These are phyloP conservation scores for Pogoniulus pusillus DNA, from an alignment of 2,797 vertebrate species.

Conservation along the genomic window DNA sequence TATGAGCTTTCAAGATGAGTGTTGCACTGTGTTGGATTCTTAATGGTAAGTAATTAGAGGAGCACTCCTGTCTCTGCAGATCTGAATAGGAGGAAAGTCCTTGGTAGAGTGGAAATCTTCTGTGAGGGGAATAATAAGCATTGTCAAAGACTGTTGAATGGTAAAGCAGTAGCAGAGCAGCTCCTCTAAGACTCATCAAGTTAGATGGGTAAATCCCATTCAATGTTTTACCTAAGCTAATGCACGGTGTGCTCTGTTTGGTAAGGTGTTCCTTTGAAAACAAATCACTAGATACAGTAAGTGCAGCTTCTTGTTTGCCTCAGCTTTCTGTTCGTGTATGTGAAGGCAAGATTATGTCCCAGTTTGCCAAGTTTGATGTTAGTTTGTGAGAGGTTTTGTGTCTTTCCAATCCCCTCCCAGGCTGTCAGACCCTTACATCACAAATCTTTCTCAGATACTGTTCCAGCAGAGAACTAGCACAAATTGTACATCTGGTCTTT, in stretches of 20 bases:
- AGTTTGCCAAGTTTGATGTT: fast-evolving
- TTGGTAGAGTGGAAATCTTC: background rate
- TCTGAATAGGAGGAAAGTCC: background rate
- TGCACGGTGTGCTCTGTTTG: background rate
- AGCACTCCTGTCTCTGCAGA: background rate
- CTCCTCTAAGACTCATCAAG: background rate
- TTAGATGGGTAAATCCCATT: background rate
- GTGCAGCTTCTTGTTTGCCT: background rate
- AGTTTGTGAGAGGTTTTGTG: background rate
- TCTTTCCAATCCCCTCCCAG: background rate
- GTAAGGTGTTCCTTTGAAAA: background rate
- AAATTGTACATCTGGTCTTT: background rate
- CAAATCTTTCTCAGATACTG: background rate
- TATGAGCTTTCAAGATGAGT: background rate
- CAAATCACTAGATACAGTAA: background rate
- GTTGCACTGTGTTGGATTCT: background rate
- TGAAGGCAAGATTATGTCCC: background rate
- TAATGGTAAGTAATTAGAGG: background rate
- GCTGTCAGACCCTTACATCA: background rate
- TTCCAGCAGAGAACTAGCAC: background rate
- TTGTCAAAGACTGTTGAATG: background rate
- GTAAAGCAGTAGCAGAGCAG: background rate
- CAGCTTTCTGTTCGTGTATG: background rate
- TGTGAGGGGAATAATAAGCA: background rate
- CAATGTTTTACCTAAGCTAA: background rate